Base-by-base conservation (phyloP, 1,140 invertebrate genomes). In the Drosophila kanapiae region DNA sequence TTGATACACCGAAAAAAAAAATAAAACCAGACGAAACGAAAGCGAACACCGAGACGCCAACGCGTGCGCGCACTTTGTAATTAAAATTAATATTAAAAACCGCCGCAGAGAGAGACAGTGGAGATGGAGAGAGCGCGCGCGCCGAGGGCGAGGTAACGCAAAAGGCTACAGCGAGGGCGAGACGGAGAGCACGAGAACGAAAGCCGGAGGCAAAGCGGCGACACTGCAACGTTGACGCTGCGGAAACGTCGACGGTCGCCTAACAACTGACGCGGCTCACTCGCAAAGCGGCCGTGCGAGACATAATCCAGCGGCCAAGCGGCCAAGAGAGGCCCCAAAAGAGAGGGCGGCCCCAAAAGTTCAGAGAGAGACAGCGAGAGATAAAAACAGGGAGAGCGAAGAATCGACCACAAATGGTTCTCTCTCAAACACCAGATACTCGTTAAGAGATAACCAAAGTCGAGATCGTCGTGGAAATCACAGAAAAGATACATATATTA, bases 231-330 rank as follows among this genome's bases (percentile, higher is more conserved):
- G 75, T 53, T 77, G 31, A 64, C 62, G 77, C 67, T 65, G 78
- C 64, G 83, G 54, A 82, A 79, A 85, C 82, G 82, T 72, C 79
- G 68, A 86, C 78, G 69, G 82, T 86, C 77, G 82, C 82, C 82
- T 64, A 67, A 71, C 83, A 87, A 87, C 84, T 87, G 69, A 86
- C n/a, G 72, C 53, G 75, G 62, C 74, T 62, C 68, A 64, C 65
- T 60, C 37, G 54, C 51, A 45, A 49, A 63, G 77, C 60, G 33
- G 49, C 48, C 23, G 45, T 14, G 13, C 7, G 23, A 23, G 45
- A 27, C 23, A 14, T 27, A n/a, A 51, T 5, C 37, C 3, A 18
- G 49, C 49, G 29, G 11, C 29, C 33, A 37, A 37, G 33, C 18
- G 33, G 18, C 51, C 16, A 14, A 54, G 49, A 62, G 63, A 45